Evolutionary conservation across 35 echinoderm and acorn worm genomes (phyloP), one percentile per base, ranked within the genome.

Genomic region (Antedon bifida): DNA sequence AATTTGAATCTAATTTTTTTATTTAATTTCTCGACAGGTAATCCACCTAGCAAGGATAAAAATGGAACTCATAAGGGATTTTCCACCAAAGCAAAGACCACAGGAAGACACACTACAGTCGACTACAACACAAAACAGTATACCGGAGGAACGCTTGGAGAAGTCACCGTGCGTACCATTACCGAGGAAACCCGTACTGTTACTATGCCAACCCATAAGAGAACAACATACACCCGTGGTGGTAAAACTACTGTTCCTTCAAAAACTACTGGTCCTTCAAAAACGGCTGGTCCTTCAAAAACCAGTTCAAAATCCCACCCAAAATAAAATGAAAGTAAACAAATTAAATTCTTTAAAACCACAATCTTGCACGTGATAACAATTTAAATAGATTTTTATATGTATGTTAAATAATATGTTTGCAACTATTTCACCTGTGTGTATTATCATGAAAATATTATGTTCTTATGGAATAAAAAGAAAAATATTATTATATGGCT

Each of bases 181-280:
- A 91, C 90, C 4, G 87, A 92, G 28, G 90, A 97, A 79, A 90
- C 92, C 39, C 80, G 94, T 3, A 97, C 90, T 26, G 77, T 97
- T 74, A 92, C 87, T 32, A 84, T 73, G 74, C 93, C 93, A 31
- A 88, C 90, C 23, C 82, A 86, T 39, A 76, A 79, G 76, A 82
- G 33, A 64, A 64, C 51, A 64, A 64, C 51, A 23, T 64, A 64
- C 23, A 64, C 51, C 1, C 5, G 51, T 16, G 19, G 51, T 64
- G 51, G 51, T 26, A 64, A 64, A 64, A 64, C 51, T 5, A 44
- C 5, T 16, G 5, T 8, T 8, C 5, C 5, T n/a, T n/a, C n/a
- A n/a, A n/a, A n/a, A n/a, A n/a, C n/a, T n/a, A n/a, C n/a, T n/a
- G n/a, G n/a, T n/a, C n/a, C n/a, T n/a, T n/a, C n/a, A n/a, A 44